A percentile compares a stretch with the other conserved stretches of the same genome.
These are phyloP conservation scores for Terrapene triunguis DNA, from an alignment of 2,113 vertebrate species.

Conservation along the genomic window DNA sequence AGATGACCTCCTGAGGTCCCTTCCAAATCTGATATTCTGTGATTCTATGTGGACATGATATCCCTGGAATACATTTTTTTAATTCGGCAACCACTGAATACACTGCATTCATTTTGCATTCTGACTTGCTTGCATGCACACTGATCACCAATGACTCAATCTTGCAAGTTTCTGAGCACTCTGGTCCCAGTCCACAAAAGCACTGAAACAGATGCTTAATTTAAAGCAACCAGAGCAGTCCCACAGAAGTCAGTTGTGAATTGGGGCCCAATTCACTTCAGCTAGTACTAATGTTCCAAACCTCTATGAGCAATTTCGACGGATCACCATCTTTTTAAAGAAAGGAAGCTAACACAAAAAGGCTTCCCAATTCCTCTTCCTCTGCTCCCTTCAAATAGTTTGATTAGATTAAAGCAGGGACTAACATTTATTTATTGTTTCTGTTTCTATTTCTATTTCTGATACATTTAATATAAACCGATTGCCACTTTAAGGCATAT, in stretches of 20 bases:
- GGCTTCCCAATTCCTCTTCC: background rate
- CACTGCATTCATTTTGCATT: background rate
- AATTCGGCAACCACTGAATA: background rate
- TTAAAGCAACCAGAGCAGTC: background rate
- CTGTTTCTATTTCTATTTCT: background rate
- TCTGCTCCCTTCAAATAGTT: background rate
- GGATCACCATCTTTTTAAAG: background rate
- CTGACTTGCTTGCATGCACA: fast-evolving
- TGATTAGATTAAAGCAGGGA: slow-evolving; percentile 6
- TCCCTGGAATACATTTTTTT: background rate
- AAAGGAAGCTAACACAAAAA: fast-evolving
- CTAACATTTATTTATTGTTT: background rate
- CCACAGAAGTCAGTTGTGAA: background rate
- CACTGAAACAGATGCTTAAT: background rate
- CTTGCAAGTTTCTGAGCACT: background rate
- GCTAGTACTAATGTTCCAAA: background rate
- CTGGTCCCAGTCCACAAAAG: fast-evolving
- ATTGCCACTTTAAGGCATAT: background rate
- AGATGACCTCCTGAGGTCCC: no score
- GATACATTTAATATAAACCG: background rate
- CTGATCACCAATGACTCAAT: background rate
- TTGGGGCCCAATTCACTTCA: background rate
- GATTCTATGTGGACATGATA: fast-evolving
- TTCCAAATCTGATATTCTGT: no score
- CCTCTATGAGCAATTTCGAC: background rate